Evolutionary conservation across 2,888 invertebrate genomes (phyloP).

Genomic region (Aromia moschata): DNA sequence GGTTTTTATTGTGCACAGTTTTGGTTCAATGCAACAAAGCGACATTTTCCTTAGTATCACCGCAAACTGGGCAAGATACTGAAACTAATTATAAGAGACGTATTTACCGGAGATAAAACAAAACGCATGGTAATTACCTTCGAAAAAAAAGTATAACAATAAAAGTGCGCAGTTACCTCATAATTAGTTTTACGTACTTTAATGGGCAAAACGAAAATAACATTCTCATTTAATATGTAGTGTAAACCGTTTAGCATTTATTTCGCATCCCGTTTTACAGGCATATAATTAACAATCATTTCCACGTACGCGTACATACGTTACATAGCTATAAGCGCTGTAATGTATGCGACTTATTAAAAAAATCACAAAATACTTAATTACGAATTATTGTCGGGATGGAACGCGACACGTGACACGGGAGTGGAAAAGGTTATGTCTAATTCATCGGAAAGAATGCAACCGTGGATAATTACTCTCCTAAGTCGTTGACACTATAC

Average conservation of each 20-base stretch:
- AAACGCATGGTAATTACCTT: not conserved
- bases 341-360: slow-evolving; percentile 14
- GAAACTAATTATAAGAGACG: too few relatives aligned
- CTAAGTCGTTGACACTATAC: not conserved
- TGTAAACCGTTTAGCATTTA: slow-evolving; percentile 19
- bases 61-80: too few relatives aligned
- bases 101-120: too few relatives aligned
- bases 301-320: slow-evolving; percentile 18
- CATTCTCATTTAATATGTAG: slow-evolving; percentile 18
- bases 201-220: slow-evolving; percentile 12
- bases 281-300: slow-evolving; percentile 20
- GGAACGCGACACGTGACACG: not conserved
- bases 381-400: slow-evolving; percentile 6
- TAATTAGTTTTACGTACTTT: slow-evolving; percentile 12
- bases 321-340: slow-evolving; percentile 7
- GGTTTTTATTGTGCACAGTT: too few relatives aligned
- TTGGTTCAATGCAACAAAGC: too few relatives aligned
- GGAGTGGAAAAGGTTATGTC: slow-evolving; percentile 1
- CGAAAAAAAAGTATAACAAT: not conserved
- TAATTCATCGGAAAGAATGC: not conserved
- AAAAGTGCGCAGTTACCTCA: not conserved
- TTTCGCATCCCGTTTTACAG: slow-evolving; percentile 11
- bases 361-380: slow-evolving; percentile 11
- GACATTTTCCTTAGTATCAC: too few relatives aligned
- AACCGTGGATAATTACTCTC: not conserved